phyloP scores from a whole-genome alignment of 30 jellyfish, hydroid and myxozoan species.

The Phacellophora camtschatica region DNA sequence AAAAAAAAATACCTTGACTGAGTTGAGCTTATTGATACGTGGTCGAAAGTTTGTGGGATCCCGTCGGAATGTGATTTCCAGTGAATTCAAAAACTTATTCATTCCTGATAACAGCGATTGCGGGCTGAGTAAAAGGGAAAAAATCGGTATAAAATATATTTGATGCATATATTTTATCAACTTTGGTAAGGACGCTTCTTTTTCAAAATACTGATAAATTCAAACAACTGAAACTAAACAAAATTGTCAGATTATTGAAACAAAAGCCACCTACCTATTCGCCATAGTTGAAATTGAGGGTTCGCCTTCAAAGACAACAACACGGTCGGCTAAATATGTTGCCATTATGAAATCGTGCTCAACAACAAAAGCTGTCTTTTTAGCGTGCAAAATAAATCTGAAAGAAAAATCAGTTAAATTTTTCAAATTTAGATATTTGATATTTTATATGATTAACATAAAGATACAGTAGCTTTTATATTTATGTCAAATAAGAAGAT shows the following conservation, averaged over 20 bases:
- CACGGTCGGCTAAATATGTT: slow-evolving; percentile 97
- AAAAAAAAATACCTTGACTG: slow-evolving; percentile 76
- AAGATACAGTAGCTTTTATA: no score
- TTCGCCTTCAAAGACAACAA: slow-evolving; percentile 93
- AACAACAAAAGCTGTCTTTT: slow-evolving; percentile 97
- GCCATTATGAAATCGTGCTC: slow-evolving; percentile 99
- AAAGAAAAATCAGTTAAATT: no score
- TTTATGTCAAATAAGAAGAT: no score
- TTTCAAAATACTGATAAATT: no score
- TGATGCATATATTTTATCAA: neutral
- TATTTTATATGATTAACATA: no score
- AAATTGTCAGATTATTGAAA: neutral
- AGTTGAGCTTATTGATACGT: slow-evolving; percentile 83
- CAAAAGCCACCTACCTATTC: neutral
- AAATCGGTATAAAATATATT: neutral
- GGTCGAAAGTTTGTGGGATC: slow-evolving; percentile 95
- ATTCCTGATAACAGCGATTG: slow-evolving; percentile 90
- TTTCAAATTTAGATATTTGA: no score
- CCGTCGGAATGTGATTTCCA: slow-evolving; percentile 91
- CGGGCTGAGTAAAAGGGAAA: slow-evolving; percentile 47
- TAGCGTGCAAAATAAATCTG: slow-evolving; percentile 94
- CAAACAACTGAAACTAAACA: no score
- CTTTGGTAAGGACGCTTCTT: no score
- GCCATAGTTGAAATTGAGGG: slow-evolving; percentile 84
- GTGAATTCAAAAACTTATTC: slow-evolving; percentile 89